These are phyloP conservation scores for Tapirus terrestris DNA, from an alignment of 2,113 vertebrate species.

Conservation along the genomic window DNA sequence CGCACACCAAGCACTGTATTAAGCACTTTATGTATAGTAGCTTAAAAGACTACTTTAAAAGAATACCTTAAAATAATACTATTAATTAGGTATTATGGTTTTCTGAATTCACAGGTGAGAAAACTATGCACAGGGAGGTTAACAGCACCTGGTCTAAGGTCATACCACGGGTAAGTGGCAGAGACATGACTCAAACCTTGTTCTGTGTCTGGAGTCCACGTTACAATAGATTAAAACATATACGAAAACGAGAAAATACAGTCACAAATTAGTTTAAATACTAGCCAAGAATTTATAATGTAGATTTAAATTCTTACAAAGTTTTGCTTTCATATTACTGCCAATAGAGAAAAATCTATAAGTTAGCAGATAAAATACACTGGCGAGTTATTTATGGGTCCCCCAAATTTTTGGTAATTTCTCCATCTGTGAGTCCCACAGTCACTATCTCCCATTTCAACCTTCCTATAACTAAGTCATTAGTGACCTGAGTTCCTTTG, in stretches of 20 bases:
- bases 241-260: not conserved
- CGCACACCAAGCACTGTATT: not conserved
- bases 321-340: not conserved
- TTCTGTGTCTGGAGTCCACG: not conserved
- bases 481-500: not conserved
- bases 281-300: not conserved
- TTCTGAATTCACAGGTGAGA: not conserved
- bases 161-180: not conserved
- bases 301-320: not conserved
- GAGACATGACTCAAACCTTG: not conserved
- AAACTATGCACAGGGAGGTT: not conserved
- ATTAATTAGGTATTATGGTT: not conserved
- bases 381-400: not conserved
- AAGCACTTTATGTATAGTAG: not conserved
- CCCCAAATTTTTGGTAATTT: too few species aligned
- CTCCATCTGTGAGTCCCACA: not conserved
- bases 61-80: not conserved
- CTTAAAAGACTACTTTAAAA: not conserved
- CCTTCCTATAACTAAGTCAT: not conserved
- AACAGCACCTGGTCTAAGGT: not conserved
- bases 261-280: not conserved
- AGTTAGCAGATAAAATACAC: not conserved
- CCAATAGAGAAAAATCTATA: not conserved
- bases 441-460: not conserved
- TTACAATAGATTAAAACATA: not conserved